phyloP scores from a whole-genome alignment of 2,888 invertebrate genomes.

The Drosophila anomelani region DNA sequence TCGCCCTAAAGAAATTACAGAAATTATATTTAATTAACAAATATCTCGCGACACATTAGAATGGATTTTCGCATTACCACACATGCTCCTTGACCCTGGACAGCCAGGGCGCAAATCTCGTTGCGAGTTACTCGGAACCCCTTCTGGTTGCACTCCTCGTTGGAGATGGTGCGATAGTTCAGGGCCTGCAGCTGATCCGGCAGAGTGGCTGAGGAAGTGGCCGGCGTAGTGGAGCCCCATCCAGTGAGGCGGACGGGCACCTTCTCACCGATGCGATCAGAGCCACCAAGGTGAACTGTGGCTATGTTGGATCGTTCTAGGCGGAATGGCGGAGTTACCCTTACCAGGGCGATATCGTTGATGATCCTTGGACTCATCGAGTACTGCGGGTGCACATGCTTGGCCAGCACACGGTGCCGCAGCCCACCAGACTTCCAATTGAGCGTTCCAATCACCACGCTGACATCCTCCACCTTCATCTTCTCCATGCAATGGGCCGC shows the following conservation, averaged over 20 bases:
- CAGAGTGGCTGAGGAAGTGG: slow-evolving; percentile 60
- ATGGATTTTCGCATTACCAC: slow-evolving; percentile 69
- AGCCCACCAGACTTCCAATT: slow-evolving; percentile 74
- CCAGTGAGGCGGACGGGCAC: slow-evolving; percentile 81
- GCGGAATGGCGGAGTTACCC: slow-evolving; percentile 74
- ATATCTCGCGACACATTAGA: too few species aligned
- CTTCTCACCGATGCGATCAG: slow-evolving; percentile 67
- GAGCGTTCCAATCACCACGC: slow-evolving; percentile 72
- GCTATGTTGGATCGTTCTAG: slow-evolving; percentile 63
- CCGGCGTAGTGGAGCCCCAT: slow-evolving; percentile 81
- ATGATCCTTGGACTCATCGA: slow-evolving; percentile 59
- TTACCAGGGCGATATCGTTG: slow-evolving; percentile 82
- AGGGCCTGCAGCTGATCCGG: slow-evolving; percentile 81
- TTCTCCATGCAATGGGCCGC: slow-evolving; percentile 83
- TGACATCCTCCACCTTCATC: slow-evolving; percentile 63
- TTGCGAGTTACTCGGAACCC: slow-evolving; percentile 81
- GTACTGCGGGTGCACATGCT: slow-evolving; percentile 79
- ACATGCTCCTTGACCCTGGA: slow-evolving; percentile 81
- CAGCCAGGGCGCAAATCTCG: slow-evolving; percentile 82
- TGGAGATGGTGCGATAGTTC: slow-evolving; percentile 82
- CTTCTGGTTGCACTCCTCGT: slow-evolving; percentile 76
- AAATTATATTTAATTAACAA: background rate
- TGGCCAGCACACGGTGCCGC: slow-evolving; percentile 69
- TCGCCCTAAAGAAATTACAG: slow-evolving; percentile 78
- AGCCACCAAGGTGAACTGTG: slow-evolving; percentile 64